Base-by-base conservation (phyloP, 2,797 vertebrate species). In the Rhinoraja longicauda region DNA sequence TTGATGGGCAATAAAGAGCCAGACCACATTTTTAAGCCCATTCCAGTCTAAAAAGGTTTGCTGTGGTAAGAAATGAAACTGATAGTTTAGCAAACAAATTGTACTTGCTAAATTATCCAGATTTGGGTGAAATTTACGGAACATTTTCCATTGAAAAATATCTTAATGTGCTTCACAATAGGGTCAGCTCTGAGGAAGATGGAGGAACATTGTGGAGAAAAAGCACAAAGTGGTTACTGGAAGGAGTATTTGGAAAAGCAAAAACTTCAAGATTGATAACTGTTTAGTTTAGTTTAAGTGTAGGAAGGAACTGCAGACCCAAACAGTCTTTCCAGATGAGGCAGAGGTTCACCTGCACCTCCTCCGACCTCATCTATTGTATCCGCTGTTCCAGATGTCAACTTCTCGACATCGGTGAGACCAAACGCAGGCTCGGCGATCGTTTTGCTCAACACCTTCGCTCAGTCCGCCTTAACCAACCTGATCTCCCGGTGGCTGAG, bases 1-100 rank as follows among this genome's bases (percentile, higher is more conserved):
- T 93, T 93, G 95, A 95, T 95, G 95, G 96, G 96, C 96, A 97
- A 96, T 95, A 97, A 97, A 96, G 96, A 96, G 93, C 94, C 94
- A 96, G 97, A 98, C 96, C 97, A 97, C 45, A 98, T 98, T 97
- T 97, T 96, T 95, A 95, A 95, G 94, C 95, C 94, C 93, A 94
- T 93, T 96, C 94, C 96, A 95, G 95, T 95, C 95, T 95, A 94
- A 15, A 45, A 59, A 94, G 95, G 95, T 94, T 95, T 95, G 96
- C 96, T 95, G 96, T 94, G 97, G 95, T 95, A 95, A 96, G 95
- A 93, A 94, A 94, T 95, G 94, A 95, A 94, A 93, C 94, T 94
- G 64, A 88, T 93, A 94, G 59, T 94, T 93, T 94, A 94, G 93
- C 93, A 94, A 94, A 24, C 1, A 73, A 10, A 36, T 73, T 36